Conservation (phyloP, 2,113 vertebrate species). For the Phyllostomus discolor region DNA sequence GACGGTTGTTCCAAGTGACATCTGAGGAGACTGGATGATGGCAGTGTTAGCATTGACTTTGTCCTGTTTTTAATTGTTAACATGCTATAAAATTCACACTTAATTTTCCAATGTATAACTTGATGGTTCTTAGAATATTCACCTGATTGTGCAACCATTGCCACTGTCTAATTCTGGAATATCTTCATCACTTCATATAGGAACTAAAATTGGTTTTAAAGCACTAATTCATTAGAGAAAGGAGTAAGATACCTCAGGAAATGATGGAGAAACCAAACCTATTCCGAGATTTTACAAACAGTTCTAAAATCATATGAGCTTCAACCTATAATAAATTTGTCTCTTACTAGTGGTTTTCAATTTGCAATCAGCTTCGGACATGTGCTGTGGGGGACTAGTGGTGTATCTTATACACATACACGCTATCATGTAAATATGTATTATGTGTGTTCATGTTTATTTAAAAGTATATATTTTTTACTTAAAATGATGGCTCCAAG, state of each 20-base stretch:
- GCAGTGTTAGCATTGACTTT: not conserved
- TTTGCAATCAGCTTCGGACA: not conserved
- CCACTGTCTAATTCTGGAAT: not conserved
- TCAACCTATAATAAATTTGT: not conserved
- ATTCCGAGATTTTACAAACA: constrained; percentile 17
- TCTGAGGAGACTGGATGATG: not conserved
- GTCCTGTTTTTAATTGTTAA: not conserved
- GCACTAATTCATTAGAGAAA: not conserved
- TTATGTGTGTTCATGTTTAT: not conserved
- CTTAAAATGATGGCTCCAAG: not conserved
- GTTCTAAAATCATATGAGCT: not conserved
- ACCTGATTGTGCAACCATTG: not conserved
- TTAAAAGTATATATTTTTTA: not conserved
- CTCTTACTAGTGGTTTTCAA: not conserved
- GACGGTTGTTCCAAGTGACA: not conserved
- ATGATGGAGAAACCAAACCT: not conserved
- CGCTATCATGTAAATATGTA: not conserved
- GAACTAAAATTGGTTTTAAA: constrained; percentile 4
- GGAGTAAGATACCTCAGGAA: not conserved
- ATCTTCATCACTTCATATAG: not conserved
- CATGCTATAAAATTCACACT: not conserved
- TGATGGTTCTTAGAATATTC: not conserved
- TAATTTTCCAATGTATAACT: not conserved
- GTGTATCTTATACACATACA: not conserved
- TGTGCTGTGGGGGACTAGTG: not conserved